Percentiles rank a stretch among this genome's conserved stretches.
Evolutionary conservation across 2,797 vertebrate species (phyloP).

Genomic region (Coregonus suidteri): DNA sequence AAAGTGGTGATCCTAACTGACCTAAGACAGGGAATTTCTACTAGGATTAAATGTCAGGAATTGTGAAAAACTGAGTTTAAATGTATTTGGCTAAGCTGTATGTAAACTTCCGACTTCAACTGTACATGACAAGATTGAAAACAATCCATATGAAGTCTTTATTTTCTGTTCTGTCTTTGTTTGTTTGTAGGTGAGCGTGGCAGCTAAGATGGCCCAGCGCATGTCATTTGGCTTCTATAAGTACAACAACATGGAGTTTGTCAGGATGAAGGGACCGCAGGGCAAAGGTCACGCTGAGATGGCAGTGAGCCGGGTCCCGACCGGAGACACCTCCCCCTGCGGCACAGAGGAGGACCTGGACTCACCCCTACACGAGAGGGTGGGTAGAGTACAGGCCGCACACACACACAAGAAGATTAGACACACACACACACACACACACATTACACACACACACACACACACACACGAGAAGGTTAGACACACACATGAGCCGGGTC

Average conservation of each 20-base stretch:
- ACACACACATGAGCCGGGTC: neutral
- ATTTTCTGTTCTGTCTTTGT: neutral
- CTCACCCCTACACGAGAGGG: constrained; percentile 89
- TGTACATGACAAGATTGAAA: too few relatives aligned
- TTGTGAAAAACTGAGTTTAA: too few relatives aligned
- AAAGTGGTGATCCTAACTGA: too few relatives aligned
- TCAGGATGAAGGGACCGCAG: constrained; percentile 97
- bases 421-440: neutral
- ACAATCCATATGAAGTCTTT: too few relatives aligned
- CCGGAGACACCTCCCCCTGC: constrained; percentile 92
- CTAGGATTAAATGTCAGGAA: too few relatives aligned
- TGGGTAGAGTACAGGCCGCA: constrained; percentile 61
- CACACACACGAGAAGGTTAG: neutral
- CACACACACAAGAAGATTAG: neutral
- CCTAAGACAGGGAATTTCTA: too few relatives aligned
- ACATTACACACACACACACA: neutral
- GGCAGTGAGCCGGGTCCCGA: constrained; percentile 94
- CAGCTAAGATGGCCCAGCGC: constrained; percentile 95
- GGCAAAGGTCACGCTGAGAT: constrained; percentile 98
- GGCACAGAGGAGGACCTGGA: constrained; percentile 91
- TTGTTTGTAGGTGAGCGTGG: constrained; percentile 87
- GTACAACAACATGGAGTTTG: constrained; percentile 98
- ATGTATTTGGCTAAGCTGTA: too few relatives aligned
- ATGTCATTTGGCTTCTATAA: constrained; percentile 99
- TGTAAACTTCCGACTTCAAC: too few relatives aligned